These are phyloP conservation scores for Reticulitermes lucifugus DNA, from an alignment of 2,888 invertebrate species.

Conservation along the genomic window DNA sequence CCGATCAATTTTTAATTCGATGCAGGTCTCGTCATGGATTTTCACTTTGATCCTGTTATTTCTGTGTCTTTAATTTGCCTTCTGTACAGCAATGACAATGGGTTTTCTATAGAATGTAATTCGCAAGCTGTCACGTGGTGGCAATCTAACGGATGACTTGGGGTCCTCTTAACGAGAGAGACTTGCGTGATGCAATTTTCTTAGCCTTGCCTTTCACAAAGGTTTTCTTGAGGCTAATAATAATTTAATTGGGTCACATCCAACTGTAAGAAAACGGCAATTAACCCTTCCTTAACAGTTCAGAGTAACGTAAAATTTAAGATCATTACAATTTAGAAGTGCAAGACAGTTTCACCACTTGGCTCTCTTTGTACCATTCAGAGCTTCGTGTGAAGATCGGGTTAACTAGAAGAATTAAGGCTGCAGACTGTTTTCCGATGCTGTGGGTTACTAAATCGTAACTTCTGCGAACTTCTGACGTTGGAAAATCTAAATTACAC, in stretches of 20 bases:
- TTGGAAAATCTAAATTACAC: background rate
- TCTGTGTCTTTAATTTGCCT: too few relatives aligned
- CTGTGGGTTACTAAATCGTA: background rate
- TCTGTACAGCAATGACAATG: too few relatives aligned
- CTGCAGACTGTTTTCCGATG: background rate
- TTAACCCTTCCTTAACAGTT: background rate
- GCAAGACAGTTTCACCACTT: background rate
- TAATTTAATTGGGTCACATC: constrained; percentile 13
- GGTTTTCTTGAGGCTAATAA: background rate
- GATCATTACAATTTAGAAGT: background rate
- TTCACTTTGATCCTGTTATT: too few relatives aligned
- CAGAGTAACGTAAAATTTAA: constrained; percentile 5
- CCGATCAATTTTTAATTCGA: too few relatives aligned
- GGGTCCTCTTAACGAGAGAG: too few relatives aligned
- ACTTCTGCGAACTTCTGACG: background rate
- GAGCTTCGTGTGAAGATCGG: background rate
- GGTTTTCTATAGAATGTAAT: too few relatives aligned
- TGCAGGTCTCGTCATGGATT: too few relatives aligned
- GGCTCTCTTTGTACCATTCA: background rate
- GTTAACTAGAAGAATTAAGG: background rate
- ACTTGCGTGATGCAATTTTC: too few relatives aligned
- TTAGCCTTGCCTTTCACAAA: background rate
- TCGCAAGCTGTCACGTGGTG: too few relatives aligned
- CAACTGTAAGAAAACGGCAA: background rate
- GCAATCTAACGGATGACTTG: too few relatives aligned